These are phyloP conservation scores for Hestina assimilis DNA, from an alignment of 1,140 invertebrate genomes.

Conservation along the genomic window DNA sequence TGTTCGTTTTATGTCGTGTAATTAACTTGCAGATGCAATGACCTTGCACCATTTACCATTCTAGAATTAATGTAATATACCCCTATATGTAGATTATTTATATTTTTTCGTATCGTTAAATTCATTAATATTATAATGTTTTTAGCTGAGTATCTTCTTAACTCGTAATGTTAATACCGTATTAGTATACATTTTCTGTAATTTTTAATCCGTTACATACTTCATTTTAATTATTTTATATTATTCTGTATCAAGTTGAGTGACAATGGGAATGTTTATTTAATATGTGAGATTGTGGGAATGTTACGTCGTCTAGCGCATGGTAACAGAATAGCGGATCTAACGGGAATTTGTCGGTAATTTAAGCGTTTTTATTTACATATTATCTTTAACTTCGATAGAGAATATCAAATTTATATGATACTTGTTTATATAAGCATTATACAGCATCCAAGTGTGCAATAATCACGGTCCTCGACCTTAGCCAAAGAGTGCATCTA, in stretches of 20 bases:
- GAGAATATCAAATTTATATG: conserved; percentile 26
- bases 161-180: background rate
- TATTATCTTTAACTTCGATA: conserved; percentile 15
- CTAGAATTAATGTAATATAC: conserved; percentile 2
- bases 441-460: background rate
- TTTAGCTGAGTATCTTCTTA: background rate
- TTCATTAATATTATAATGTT: too few relatives aligned
- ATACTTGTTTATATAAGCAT: conserved; percentile 41
- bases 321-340: conserved; percentile 55
- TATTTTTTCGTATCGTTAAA: too few relatives aligned
- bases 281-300: conserved; percentile 35
- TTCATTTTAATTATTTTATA: too few relatives aligned
- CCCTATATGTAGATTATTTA: background rate
- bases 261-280: conserved; percentile 41
- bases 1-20: conserved; percentile 33
- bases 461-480: conserved; percentile 6
- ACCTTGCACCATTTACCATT: conserved; percentile 40
- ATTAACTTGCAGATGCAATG: conserved; percentile 44
- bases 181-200: too few relatives aligned
- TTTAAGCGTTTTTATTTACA: conserved; percentile 32
- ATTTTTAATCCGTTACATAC: too few relatives aligned
- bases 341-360: conserved; percentile 50
- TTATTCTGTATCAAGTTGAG: conserved; percentile 34
- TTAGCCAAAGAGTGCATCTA: conserved; percentile 50
- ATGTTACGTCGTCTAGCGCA: conserved; percentile 32